These are phyloP conservation scores for Apodemia hepburni DNA, from an alignment of 2,888 invertebrate genomes.

Conservation along the genomic window DNA sequence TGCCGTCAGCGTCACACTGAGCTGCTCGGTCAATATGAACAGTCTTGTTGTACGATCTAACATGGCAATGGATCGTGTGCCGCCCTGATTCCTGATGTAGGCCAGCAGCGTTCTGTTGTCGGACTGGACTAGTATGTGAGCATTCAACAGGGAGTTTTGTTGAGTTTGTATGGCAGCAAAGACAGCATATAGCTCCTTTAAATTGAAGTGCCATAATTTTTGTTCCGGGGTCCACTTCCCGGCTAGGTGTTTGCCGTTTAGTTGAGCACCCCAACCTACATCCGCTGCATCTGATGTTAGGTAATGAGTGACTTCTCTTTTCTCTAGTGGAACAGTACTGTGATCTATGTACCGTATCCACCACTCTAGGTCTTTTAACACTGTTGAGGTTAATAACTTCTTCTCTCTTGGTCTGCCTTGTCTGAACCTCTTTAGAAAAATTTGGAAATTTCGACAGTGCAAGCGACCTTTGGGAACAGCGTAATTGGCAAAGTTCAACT, in stretches of 20 bases:
- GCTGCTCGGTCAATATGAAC: slow-evolving; percentile 14
- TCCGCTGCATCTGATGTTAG: slow-evolving; percentile 31
- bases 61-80: slow-evolving; percentile 17
- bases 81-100: slow-evolving; percentile 23
- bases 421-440: slow-evolving; percentile 26
- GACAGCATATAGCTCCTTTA: slow-evolving; percentile 34
- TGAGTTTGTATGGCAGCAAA: slow-evolving; percentile 23
- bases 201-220: slow-evolving; percentile 32
- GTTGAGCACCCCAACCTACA: slow-evolving; percentile 32
- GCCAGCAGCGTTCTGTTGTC: slow-evolving; percentile 29
- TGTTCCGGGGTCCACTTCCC: slow-evolving; percentile 28
- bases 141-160: neutral
- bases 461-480: slow-evolving; percentile 24
- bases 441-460: slow-evolving; percentile 28
- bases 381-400: slow-evolving; percentile 21
- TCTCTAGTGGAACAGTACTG: slow-evolving; percentile 15
- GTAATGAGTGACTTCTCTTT: slow-evolving; percentile 28
- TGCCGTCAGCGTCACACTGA: slow-evolving; percentile 27
- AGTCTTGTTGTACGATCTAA: slow-evolving; percentile 16
- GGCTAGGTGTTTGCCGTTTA: slow-evolving; percentile 24
- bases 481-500: slow-evolving; percentile 30
- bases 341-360: slow-evolving; percentile 25
- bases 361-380: slow-evolving; percentile 27
- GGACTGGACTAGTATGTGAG: slow-evolving; percentile 24
- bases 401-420: slow-evolving; percentile 20